A percentile compares a stretch with the other conserved stretches of the same genome.
phyloP scores from a whole-genome alignment of 2,113 vertebrate species.

The Heteronetta atricapilla region DNA sequence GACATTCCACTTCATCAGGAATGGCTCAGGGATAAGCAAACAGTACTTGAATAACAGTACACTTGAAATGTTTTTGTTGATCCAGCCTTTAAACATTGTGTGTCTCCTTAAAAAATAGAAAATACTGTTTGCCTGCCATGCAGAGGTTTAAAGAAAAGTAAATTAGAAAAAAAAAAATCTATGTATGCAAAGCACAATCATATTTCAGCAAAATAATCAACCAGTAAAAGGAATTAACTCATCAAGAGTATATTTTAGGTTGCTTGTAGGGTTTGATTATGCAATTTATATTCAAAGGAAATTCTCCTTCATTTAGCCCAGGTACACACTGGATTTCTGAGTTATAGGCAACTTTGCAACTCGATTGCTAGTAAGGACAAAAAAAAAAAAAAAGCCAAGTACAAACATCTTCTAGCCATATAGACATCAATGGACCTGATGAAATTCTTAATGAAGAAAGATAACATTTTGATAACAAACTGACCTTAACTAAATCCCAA shows the following conservation, averaged over 20 bases:
- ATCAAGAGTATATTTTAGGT: not conserved
- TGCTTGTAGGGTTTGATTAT: not conserved
- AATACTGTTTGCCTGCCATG: not conserved
- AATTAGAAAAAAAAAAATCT: not conserved
- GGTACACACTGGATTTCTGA: not conserved
- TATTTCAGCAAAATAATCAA: not conserved
- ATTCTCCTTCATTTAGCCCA: not conserved
- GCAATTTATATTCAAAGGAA: not conserved
- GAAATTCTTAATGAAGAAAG: not conserved
- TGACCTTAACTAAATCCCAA: not conserved
- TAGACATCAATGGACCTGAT: not conserved
- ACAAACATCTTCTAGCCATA: not conserved
- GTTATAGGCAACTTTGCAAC: not conserved
- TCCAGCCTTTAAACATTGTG: not conserved
- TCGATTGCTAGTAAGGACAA: not conserved
- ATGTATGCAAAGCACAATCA: not conserved
- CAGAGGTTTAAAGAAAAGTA: not conserved
- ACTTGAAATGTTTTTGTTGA: not conserved
- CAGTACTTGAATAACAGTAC: not conserved
- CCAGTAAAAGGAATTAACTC: not conserved
- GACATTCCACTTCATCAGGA: not conserved
- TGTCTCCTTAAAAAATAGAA: not conserved
- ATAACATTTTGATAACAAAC: not conserved
- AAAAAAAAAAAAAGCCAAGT: not conserved
- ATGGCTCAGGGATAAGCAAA: not conserved